Conservation (phyloP, 2,888 invertebrate species). For the Electrophaes corylata region DNA sequence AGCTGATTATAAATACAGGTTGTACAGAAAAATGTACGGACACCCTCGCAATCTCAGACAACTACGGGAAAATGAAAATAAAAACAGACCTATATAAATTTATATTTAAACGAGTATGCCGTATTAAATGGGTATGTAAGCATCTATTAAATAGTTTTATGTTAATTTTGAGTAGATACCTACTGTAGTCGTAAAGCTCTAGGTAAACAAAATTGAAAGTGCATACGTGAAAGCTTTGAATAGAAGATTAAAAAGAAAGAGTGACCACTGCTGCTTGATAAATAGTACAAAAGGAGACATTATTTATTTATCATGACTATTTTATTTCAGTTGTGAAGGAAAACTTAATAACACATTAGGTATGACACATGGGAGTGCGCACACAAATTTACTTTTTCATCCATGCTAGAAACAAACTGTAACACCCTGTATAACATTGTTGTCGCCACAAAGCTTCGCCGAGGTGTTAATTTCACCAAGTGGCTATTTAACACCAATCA, state of each 20-base stretch:
- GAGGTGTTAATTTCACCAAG: constrained; percentile 52
- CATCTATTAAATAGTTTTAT: too few relatives aligned
- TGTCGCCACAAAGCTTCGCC: constrained; percentile 26
- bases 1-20: constrained; percentile 10
- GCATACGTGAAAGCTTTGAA: neutral
- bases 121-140: neutral
- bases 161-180: too few relatives aligned
- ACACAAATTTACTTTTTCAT: neutral
- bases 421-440: constrained; percentile 36
- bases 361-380: neutral
- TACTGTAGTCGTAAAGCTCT: too few relatives aligned
- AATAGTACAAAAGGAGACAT: too few relatives aligned
- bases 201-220: neutral
- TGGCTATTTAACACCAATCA: constrained; percentile 44
- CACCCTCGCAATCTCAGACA: neutral
- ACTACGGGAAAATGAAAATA: neutral
- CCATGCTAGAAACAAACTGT: neutral
- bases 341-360: neutral
- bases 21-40: neutral
- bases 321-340: too few relatives aligned
- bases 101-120: neutral
- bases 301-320: too few relatives aligned
- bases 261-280: too few relatives aligned
- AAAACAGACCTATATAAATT: neutral
- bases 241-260: neutral